These are phyloP conservation scores for Arctocebus calabarensis DNA, from an alignment of 2,797 vertebrate species.

Conservation along the genomic window DNA sequence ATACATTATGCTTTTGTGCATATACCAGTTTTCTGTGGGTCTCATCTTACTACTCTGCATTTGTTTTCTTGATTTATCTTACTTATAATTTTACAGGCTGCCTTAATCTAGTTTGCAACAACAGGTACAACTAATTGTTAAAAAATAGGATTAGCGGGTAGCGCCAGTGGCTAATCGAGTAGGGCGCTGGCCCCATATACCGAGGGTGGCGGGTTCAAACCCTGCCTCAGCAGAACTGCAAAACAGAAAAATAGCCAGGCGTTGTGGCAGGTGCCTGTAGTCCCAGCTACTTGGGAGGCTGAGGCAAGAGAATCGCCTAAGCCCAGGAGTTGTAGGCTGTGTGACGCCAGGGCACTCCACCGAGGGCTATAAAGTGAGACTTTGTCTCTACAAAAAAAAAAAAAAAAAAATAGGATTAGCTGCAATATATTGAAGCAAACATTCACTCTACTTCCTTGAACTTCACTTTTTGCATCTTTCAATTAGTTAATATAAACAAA, in stretches of 20 bases:
- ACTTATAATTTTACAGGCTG: conserved; percentile 6
- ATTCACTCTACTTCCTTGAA: background rate
- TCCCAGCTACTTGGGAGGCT: too few species aligned
- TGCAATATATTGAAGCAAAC: background rate
- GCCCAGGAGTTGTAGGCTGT: too few species aligned
- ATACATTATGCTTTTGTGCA: background rate
- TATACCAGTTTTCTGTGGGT: background rate
- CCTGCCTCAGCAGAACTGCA: too few species aligned
- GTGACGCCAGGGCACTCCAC: too few species aligned
- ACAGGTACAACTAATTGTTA: conserved; percentile 6
- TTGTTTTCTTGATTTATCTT: conserved; percentile 34
- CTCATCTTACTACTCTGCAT: background rate
- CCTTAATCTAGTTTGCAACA: background rate
- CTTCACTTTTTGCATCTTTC: conserved; percentile 48
- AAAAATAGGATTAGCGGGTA: background rate
- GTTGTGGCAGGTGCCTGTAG: too few species aligned
- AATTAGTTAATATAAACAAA: conserved; percentile 20
- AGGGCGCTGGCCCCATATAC: too few species aligned
- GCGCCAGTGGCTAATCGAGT: too few species aligned
- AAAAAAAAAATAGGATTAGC: background rate
- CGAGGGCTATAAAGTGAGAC: too few species aligned
- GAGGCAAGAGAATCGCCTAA: too few species aligned
- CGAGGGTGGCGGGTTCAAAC: too few species aligned
- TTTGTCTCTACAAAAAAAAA: too few species aligned
- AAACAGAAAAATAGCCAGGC: too few species aligned